Evolutionary conservation across 2,797 vertebrate species (phyloP), one percentile per base, ranked within the genome.

Genomic region (Enteromius radiatus): DNA sequence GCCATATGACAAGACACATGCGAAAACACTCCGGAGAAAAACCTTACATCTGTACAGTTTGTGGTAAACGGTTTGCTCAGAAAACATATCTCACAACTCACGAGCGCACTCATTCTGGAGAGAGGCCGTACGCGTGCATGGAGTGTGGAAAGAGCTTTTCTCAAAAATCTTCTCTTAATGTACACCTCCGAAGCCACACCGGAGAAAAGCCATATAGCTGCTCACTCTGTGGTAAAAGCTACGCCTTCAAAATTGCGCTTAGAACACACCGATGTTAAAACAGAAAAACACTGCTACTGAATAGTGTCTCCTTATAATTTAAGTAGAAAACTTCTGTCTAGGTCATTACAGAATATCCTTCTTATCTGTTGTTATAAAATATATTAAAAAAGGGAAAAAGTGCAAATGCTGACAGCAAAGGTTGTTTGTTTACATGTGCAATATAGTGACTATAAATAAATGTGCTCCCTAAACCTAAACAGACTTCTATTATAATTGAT

Each of bases 171-270:
- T 94, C 94, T 49, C 88, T 95, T 36, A 95, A 96, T 68, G 94
- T 95, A 52, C 95, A 96, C 75, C 90, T 95, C 7, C 93, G 94
- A 52, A 94, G 93, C 31, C 94, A 95, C 90, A 95, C 94, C 0
- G 95, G 94, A 5, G 94, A 95, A 85, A 95, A 95, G 85, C 95
- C 95, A 4, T 96, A 95, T 52, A 95, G 92, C 90, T 96, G 95
- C 78, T 92, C 93, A 45, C 94, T 94, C 31, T 96, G 95, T 81
- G 94, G 94, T 1, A 95, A 94, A 89, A 94, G 94, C 84, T 95
- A 95, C 0, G 93, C 94, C n/a, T 76, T 76, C 80, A 75, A 82
- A 75, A 63, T 52, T 43, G 61, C 31, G 6, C 71, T 82, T 54
- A 67, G 75, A 31, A 41, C 80, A 31, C 80, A 82, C 8, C 45